phyloP scores from a whole-genome alignment of 2,797 vertebrate species.

The Hafferia zeledoni region DNA sequence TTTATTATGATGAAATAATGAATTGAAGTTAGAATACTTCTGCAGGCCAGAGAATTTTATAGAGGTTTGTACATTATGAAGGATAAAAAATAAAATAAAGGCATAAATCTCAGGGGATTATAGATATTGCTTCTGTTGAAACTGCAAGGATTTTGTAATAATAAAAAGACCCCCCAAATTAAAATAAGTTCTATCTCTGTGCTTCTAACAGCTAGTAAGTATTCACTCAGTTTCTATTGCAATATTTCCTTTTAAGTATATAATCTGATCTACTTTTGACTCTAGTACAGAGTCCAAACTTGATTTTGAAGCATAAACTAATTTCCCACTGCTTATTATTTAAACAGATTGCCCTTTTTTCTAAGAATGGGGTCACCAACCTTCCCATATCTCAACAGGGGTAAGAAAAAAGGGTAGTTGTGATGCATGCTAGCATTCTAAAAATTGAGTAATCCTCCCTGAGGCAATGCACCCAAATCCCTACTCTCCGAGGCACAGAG shows the following conservation, averaged over 20 bases:
- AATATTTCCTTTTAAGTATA: conserved; percentile 41
- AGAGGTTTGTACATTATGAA: conserved; percentile 42
- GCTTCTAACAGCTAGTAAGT: conserved; percentile 22
- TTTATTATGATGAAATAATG: conserved; percentile 77
- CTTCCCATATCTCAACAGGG: not conserved
- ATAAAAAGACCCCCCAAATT: conserved; percentile 35
- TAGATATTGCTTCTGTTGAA: conserved; percentile 53
- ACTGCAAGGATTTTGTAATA: conserved; percentile 42
- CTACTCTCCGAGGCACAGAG: not conserved
- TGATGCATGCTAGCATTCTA: not conserved
- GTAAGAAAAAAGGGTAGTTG: not conserved
- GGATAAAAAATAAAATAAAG: conserved; percentile 71
- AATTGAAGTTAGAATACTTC: conserved; percentile 54
- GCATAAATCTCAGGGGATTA: conserved; percentile 55
- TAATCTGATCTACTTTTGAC: conserved; percentile 34
- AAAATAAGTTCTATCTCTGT: conserved; percentile 1
- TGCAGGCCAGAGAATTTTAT: conserved; percentile 46
- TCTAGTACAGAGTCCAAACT: conserved; percentile 42
- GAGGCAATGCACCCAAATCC: not conserved
- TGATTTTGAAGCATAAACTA: conserved; percentile 44
- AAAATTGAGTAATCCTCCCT: conserved; percentile 7
- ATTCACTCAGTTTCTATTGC: conserved; percentile 65
- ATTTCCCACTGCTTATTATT: conserved; percentile 52
- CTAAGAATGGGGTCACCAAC: conserved; percentile 12
- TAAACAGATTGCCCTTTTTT: conserved; percentile 48